phyloP scores from a whole-genome alignment of 2,888 invertebrate genomes.

The Pheosia tremula region DNA sequence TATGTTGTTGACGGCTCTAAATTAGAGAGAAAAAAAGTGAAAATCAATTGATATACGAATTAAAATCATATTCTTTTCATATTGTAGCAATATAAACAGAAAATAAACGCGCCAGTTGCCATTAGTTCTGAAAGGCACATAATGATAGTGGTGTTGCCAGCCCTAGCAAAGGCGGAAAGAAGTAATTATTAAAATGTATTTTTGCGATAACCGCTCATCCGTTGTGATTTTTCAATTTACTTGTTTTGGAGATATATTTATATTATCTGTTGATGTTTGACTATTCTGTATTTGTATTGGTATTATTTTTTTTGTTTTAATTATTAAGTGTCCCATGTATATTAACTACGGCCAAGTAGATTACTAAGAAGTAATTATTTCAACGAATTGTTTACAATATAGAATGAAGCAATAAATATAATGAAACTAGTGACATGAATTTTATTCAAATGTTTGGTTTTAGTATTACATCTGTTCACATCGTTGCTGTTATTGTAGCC shows the following conservation, averaged over 20 bases:
- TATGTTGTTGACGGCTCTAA: slow-evolving; percentile 19
- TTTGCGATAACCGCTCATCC: slow-evolving; percentile 24
- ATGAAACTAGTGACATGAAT: slow-evolving; percentile 45
- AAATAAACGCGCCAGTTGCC: too few species aligned
- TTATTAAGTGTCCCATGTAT: slow-evolving; percentile 62
- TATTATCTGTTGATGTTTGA: slow-evolving; percentile 79
- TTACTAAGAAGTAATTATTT: slow-evolving; percentile 59
- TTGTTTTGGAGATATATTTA: slow-evolving; percentile 73
- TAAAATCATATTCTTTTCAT: too few species aligned
- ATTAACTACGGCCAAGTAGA: slow-evolving; percentile 62
- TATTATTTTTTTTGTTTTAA: slow-evolving; percentile 75
- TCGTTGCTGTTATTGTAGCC: too few species aligned
- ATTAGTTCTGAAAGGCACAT: too few species aligned
- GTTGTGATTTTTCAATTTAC: slow-evolving; percentile 48
- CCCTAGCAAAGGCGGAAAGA: background rate
- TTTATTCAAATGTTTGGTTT: slow-evolving; percentile 40
- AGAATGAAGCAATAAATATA: slow-evolving; percentile 76
- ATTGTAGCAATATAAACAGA: too few species aligned
- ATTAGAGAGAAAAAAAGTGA: background rate
- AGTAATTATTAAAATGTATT: slow-evolving; percentile 18
- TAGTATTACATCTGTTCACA: too few species aligned
- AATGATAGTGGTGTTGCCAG: too few species aligned
- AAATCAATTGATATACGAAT: background rate
- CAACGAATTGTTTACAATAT: slow-evolving; percentile 81
- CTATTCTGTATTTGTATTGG: slow-evolving; percentile 74